Evolutionary conservation across 2,888 invertebrate genomes (phyloP).

Genomic region (Protonemura montana): DNA sequence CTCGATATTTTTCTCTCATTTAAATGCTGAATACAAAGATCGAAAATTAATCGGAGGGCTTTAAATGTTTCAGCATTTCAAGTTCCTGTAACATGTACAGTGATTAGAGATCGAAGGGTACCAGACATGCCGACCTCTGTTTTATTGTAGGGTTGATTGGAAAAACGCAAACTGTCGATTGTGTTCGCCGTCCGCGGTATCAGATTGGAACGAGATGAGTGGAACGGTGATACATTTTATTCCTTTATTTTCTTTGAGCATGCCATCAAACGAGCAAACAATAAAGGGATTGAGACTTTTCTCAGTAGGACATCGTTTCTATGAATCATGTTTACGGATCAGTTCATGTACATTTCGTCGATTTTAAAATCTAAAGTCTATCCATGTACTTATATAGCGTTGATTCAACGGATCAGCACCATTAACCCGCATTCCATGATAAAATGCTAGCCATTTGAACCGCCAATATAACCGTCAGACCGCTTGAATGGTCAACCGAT

Average conservation of each 20-base stretch:
- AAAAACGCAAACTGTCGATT: background rate
- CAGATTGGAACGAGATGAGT: background rate
- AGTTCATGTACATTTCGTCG: too few species aligned
- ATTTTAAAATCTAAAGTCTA: too few species aligned
- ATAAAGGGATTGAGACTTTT: background rate
- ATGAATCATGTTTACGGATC: too few species aligned
- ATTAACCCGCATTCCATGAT: background rate
- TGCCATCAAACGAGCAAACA: background rate
- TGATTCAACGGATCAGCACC: too few species aligned
- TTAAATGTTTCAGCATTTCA: background rate
- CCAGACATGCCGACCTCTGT: background rate
- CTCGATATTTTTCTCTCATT: too few species aligned
- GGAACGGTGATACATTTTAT: background rate
- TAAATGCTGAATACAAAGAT: too few species aligned
- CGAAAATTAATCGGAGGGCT: too few species aligned
- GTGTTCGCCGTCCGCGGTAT: background rate
- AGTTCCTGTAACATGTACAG: background rate
- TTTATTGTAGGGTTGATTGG: background rate
- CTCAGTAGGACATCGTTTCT: too few species aligned
- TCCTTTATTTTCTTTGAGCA: background rate
- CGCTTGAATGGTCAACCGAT: background rate
- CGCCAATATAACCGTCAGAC: background rate
- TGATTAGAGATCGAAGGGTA: background rate
- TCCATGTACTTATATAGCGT: too few species aligned
- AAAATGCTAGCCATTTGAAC: background rate